phyloP scores from a whole-genome alignment of 1,140 invertebrate genomes.

The Drosophila subobscura region DNA sequence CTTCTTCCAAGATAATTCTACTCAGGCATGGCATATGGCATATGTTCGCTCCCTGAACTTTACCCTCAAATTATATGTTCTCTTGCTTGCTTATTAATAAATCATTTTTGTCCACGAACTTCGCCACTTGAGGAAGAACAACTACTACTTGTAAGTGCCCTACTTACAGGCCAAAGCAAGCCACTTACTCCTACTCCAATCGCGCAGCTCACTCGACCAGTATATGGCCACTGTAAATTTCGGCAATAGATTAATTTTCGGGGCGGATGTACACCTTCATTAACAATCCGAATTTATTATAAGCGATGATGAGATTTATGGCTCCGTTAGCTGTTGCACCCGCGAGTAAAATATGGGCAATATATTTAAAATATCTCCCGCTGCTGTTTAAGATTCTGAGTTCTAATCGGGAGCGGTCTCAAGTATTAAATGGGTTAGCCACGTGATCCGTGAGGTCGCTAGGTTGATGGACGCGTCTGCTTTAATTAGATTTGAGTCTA shows the following conservation, averaged over 20 bases:
- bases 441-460: conserved; percentile 53
- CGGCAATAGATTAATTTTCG: conserved; percentile 16
- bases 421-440: conserved; percentile 32
- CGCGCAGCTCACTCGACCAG: conserved; percentile 23
- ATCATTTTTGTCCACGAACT: conserved; percentile 32
- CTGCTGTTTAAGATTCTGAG: conserved; percentile 18
- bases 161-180: conserved; percentile 18
- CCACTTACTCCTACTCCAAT: neutral
- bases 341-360: conserved; percentile 32
- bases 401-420: conserved; percentile 29
- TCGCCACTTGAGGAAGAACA: conserved; percentile 20
- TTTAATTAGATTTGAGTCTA: conserved; percentile 53
- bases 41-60: conserved; percentile 33
- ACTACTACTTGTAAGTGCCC: conserved; percentile 12
- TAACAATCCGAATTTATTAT: conserved; percentile 29
- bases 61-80: conserved; percentile 35
- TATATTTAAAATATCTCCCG: conserved; percentile 55
- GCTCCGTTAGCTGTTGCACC: conserved; percentile 16
- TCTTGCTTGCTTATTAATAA: conserved; percentile 29
- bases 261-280: conserved; percentile 5
- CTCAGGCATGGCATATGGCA: conserved; percentile 21
- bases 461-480: conserved; percentile 38
- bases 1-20: conserved; percentile 25
- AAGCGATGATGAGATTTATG: conserved; percentile 29
- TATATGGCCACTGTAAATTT: conserved; percentile 36